phyloP scores from a whole-genome alignment of 2,797 vertebrate species.

The Coregonus suidteri region DNA sequence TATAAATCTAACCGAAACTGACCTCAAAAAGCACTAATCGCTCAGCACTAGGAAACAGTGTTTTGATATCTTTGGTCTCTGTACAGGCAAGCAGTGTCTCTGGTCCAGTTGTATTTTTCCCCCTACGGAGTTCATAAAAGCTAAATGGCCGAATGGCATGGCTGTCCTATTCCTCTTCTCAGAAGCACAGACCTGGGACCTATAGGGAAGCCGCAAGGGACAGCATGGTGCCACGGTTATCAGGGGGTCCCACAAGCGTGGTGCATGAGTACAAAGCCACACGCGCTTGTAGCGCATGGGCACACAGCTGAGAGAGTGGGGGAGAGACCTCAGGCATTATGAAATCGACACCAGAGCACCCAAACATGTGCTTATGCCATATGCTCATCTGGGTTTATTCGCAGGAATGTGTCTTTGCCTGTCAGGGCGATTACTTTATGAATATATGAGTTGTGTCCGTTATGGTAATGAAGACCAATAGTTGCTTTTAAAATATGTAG shows the following conservation, averaged over 20 bases:
- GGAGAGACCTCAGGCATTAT: slow-evolving; percentile 6
- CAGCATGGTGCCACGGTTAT: slow-evolving; percentile 16
- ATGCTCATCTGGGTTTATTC: neutral
- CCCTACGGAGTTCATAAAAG: slow-evolving; percentile 27
- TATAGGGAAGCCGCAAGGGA: neutral
- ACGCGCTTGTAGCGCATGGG: slow-evolving; percentile 32
- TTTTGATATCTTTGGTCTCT: slow-evolving; percentile 13
- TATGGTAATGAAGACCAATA: neutral
- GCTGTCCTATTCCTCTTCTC: neutral
- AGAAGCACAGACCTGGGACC: neutral
- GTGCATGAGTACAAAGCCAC: slow-evolving; percentile 15
- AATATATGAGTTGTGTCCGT: neutral
- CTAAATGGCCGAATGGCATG: slow-evolving; percentile 7
- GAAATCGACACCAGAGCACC: slow-evolving; percentile 3
- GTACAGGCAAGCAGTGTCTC: slow-evolving; percentile 1
- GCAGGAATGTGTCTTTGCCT: neutral
- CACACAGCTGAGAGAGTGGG: slow-evolving; percentile 1
- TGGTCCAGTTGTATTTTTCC: slow-evolving; percentile 33
- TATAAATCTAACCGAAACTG: too few species aligned
- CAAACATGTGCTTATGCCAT: slow-evolving; percentile 16
- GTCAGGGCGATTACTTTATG: neutral
- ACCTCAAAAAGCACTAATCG: too few species aligned
- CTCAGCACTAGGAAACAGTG: neutral
- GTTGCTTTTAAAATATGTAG: neutral
- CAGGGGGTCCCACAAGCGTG: slow-evolving; percentile 13